Evolutionary conservation across 1,140 invertebrate genomes (phyloP).

Genomic region (Drosophila rhopaloa): DNA sequence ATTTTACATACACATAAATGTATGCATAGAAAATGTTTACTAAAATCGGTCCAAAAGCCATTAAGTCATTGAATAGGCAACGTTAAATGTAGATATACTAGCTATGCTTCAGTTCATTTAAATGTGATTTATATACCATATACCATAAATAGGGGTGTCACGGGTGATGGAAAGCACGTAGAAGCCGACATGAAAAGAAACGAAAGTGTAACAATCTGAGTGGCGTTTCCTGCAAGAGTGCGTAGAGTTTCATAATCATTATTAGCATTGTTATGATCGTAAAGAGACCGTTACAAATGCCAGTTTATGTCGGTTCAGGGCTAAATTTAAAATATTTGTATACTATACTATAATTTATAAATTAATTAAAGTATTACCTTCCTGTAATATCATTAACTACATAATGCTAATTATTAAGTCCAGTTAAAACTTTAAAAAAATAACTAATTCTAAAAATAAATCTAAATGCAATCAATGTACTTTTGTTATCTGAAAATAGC

Average conservation of each 20-base stretch:
- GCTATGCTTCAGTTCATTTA: slow-evolving; percentile 57
- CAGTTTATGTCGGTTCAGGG: neutral
- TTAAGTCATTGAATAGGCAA: slow-evolving; percentile 29
- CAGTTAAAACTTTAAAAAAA: too few relatives aligned
- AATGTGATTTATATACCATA: slow-evolving; percentile 57
- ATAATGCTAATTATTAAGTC: too few relatives aligned
- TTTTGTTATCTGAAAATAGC: neutral
- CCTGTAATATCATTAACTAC: too few relatives aligned
- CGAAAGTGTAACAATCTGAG: slow-evolving; percentile 21
- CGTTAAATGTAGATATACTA: neutral
- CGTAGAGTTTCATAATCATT: slow-evolving; percentile 18
- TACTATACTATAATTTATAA: too few relatives aligned
- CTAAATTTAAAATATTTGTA: neutral
- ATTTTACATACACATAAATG: slow-evolving; percentile 4
- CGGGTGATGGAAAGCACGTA: slow-evolving; percentile 1
- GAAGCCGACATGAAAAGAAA: slow-evolving; percentile 22
- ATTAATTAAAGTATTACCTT: too few relatives aligned
- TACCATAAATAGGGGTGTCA: neutral
- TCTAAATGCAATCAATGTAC: neutral
- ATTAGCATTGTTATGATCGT: slow-evolving; percentile 1
- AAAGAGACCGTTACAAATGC: neutral
- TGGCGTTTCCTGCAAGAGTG: slow-evolving; percentile 46
- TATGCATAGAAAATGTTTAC: slow-evolving; percentile 41
- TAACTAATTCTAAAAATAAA: neutral
- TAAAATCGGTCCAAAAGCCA: slow-evolving; percentile 23